Percentiles rank a stretch among this genome's conserved stretches.
phyloP scores from a whole-genome alignment of 2,113 vertebrate genomes.

The Protobothrops flavoviridis region DNA sequence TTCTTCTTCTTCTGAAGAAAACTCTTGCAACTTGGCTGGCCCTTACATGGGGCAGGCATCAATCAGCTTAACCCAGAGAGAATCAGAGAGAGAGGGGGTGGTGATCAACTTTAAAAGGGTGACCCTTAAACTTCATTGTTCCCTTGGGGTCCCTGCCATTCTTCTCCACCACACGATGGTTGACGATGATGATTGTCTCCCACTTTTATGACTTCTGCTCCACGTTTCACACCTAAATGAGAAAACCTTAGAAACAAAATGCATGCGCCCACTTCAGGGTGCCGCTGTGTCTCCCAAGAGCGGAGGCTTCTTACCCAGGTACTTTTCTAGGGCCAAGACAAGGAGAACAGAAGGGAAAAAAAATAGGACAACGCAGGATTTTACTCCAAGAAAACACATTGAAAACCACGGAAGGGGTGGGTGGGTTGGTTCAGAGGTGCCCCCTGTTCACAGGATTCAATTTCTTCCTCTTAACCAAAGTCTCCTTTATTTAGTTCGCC shows the following conservation, averaged over 20 bases:
- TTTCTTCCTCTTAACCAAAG: not conserved
- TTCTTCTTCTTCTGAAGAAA: not conserved
- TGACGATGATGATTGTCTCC: not conserved
- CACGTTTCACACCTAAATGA: constrained; percentile 22
- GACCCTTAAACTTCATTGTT: constrained; percentile 41
- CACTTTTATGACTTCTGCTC: constrained; percentile 3
- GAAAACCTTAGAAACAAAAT: constrained; percentile 15
- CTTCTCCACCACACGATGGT: not conserved
- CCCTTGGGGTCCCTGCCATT: constrained; percentile 14
- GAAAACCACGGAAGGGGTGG: not conserved
- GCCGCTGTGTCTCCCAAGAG: constrained; percentile 1
- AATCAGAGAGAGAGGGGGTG: constrained; percentile 22
- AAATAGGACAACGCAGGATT: not conserved
- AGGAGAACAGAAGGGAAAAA: not conserved
- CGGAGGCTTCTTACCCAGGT: not conserved
- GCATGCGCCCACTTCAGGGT: not conserved
- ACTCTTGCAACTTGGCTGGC: constrained; percentile 20
- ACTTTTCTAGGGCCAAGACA: not conserved
- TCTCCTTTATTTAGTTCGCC: no score
- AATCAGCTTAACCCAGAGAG: constrained; percentile 35
- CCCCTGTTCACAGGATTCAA: constrained; percentile 8
- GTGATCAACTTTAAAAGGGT: constrained; percentile 43
- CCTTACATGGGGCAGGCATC: constrained; percentile 48
- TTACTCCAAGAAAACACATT: not conserved
- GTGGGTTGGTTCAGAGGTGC: not conserved